Conservation (phyloP, 2,797 vertebrate species). For the Apogon talboti region DNA sequence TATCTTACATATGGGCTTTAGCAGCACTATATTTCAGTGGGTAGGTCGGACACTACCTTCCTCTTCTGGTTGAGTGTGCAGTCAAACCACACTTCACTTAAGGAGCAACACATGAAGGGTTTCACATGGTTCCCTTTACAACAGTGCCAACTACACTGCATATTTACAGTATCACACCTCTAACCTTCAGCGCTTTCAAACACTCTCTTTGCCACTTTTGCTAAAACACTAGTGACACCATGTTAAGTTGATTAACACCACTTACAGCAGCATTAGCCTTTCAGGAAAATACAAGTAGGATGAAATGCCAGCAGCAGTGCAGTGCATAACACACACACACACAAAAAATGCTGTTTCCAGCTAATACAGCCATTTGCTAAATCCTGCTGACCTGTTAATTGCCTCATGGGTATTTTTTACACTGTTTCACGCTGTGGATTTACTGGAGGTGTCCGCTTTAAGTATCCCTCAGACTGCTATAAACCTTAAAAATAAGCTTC, state of each 20-base stretch:
- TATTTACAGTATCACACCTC: conserved; percentile 24
- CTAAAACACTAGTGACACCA: conserved; percentile 38
- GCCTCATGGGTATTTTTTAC: conserved; percentile 15
- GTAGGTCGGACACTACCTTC: conserved; percentile 16
- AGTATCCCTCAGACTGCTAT: conserved; percentile 2
- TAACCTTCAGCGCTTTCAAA: conserved; percentile 22
- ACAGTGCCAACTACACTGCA: conserved; percentile 25
- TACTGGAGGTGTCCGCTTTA: conserved; percentile 1
- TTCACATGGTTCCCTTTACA: conserved; percentile 61
- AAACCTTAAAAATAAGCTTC: conserved; percentile 4
- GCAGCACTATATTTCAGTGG: conserved; percentile 72
- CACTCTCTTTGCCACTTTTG: conserved; percentile 8
- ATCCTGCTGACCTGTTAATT: conserved; percentile 34
- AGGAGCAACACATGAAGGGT: too few species aligned
- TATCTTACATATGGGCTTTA: conserved; percentile 54
- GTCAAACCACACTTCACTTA: conserved; percentile 23
- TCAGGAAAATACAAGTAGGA: conserved; percentile 15
- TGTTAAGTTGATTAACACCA: conserved; percentile 29
- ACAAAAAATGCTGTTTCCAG: conserved; percentile 39
- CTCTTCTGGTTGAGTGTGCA: conserved; percentile 13
- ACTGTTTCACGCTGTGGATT: conserved; percentile 36
- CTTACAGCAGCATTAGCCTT: conserved; percentile 45
- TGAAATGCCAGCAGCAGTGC: conserved; percentile 29
- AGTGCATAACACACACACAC: conserved; percentile 19
- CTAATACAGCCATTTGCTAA: conserved; percentile 26